Evolutionary conservation across 2,888 invertebrate species (phyloP), one percentile per base, ranked within the genome.

Genomic region (Minunthozetes semirufus): DNA sequence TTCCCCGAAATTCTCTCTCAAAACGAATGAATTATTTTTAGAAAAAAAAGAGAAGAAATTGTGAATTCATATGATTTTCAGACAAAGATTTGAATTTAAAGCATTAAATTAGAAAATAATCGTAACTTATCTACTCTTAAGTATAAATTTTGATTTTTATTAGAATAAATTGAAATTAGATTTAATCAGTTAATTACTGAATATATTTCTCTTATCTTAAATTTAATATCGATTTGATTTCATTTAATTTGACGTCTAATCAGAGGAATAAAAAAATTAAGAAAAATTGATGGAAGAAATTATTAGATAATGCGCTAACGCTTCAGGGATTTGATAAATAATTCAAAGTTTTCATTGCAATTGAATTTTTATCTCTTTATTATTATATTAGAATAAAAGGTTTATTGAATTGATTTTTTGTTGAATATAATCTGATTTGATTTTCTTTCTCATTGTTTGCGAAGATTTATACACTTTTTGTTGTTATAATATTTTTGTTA

Each of bases 381-480:
- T 63, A 63, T 63, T 63, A 33, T 63, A 33, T 63, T 63, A 63
- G 29, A 63, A 63, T 63, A 63, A 63, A 63, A n/a, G 27, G n/a
- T 63, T 63, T 63, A 63, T 63, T 63, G 33, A 68, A 46, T 68
- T 42, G 68, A 68, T 68, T 46, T 68, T 46, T 15, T 5, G 27
- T 68, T 68, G 68, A 68, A 42, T 33, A 33, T 68, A 68, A 68
- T 68, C 42, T 42, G 42, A 68, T 68, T 68, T 63, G 33, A 63
- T 59, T 59, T 63, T 27, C 33, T 33, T 33, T 63, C 22, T n/a
- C 59, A 59, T 15, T 27, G 25, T 5, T 17, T 19, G 17, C 29
- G 17, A 33, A 63, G 29, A 27, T 63, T 63, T 63, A 17, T 56
- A 25, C 8, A 56, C 11, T 25, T 22, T 25, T 56, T 53, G 53